phyloP scores from a whole-genome alignment of 2,888 invertebrate genomes.

The Eupelmus urozonus region DNA sequence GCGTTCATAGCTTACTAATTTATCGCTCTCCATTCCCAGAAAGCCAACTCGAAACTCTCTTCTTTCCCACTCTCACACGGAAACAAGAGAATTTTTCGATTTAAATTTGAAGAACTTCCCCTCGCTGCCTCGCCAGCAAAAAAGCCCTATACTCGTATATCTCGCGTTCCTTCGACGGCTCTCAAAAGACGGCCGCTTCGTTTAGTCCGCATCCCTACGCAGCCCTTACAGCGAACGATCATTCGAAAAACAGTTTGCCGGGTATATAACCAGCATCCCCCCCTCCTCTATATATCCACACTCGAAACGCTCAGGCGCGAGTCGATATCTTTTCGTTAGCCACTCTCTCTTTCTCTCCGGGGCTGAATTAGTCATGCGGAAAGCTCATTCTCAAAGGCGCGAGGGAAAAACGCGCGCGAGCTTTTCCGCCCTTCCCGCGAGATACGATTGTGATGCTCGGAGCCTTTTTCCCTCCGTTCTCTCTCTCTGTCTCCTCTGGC shows the following conservation, averaged over 20 bases:
- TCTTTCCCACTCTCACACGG: too few species aligned
- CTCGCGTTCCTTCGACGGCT: neutral
- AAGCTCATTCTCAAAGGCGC: constrained; percentile 55
- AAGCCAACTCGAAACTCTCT: too few species aligned
- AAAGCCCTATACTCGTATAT: constrained; percentile 1
- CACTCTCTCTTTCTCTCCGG: constrained; percentile 3
- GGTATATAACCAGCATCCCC: constrained; percentile 9
- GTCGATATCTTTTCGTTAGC: constrained; percentile 57
- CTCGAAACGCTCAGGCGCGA: too few species aligned
- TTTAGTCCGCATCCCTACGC: neutral
- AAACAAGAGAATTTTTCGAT: constrained; percentile 12
- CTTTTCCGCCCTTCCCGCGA: constrained; percentile 45
- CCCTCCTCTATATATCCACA: neutral
- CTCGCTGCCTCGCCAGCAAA: neutral
- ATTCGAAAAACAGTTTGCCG: constrained; percentile 25
- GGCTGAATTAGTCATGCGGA: constrained; percentile 54
- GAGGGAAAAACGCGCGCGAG: constrained; percentile 16
- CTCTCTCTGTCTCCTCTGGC: constrained; percentile 5
- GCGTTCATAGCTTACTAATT: neutral
- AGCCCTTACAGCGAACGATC: constrained; percentile 21
- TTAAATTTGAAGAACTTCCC: constrained; percentile 13
- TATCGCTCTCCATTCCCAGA: neutral
- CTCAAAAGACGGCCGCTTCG: constrained; percentile 9
- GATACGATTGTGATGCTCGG: constrained; percentile 43
- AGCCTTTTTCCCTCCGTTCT: neutral